A percentile compares a stretch with the other conserved stretches of the same genome.
Evolutionary conservation across 2,113 vertebrate species (phyloP).

Genomic region (western clawed frog (Xenopus tropicalis)): UCB_Xtro_10.0 CM004445.2:113018001-113018500

Average conservation of each 20-base stretch:
- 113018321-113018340: slow-evolving; percentile 23
- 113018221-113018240: not conserved
- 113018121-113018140: too few species aligned
- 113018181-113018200: too few species aligned
- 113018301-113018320: slow-evolving; percentile 31
- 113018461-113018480: slow-evolving; percentile 98
- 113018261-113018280: slow-evolving; percentile 30
- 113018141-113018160: too few species aligned
- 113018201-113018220: too few species aligned
- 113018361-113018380: slow-evolving; percentile 47
- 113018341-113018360: slow-evolving; percentile 36
- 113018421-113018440: slow-evolving; percentile 85
- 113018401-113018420: slow-evolving; percentile 80
- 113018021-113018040: too few species aligned
- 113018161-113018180: too few species aligned
- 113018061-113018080: too few species aligned
- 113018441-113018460: slow-evolving; percentile 93
- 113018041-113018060: too few species aligned
- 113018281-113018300: slow-evolving; percentile 15
- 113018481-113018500: slow-evolving; percentile 81
- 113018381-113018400: slow-evolving; percentile 61
- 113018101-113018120: too few species aligned
- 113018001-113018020: too few species aligned
- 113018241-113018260: slow-evolving; percentile 8
- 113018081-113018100: too few species aligned